These are phyloP conservation scores for Stichodactyla mertensii DNA, from an alignment of 64 coral and sea anemone species.

Conservation along the genomic window DNA sequence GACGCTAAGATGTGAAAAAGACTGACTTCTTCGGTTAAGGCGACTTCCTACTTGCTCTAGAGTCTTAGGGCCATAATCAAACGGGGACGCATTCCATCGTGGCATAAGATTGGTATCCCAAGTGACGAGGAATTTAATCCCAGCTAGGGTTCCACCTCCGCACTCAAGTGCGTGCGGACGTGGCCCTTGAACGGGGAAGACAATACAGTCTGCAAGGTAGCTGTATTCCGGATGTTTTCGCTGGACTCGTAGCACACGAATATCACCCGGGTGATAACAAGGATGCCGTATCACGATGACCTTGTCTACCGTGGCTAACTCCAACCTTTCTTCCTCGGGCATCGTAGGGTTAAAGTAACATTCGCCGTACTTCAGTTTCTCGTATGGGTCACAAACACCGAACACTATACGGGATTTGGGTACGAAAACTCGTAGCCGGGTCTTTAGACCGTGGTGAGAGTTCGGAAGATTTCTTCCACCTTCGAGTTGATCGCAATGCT, in stretches of 20 bases:
- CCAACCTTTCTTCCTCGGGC: conserved; percentile 8
- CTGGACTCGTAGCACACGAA: conserved; percentile 47
- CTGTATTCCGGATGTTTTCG: conserved; percentile 8
- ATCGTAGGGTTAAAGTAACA: conserved; percentile 71
- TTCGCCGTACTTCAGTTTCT: conserved; percentile 41
- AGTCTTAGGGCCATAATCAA: conserved; percentile 40
- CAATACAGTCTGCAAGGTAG: conserved; percentile 62
- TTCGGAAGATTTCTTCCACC: not conserved
- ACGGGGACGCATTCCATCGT: conserved; percentile 9
- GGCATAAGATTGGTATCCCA: conserved; percentile 70
- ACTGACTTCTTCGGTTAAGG: not conserved
- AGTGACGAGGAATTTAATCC: conserved; percentile 68
- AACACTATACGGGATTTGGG: conserved; percentile 69
- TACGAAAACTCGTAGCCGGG: conserved; percentile 53
- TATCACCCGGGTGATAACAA: conserved; percentile 68
- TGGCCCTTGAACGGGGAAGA: conserved; percentile 44
- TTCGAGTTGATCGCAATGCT: conserved; percentile 6
- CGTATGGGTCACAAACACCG: conserved; percentile 73
- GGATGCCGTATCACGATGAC: conserved; percentile 54
- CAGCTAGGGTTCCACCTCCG: conserved; percentile 31
- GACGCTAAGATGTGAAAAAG: not conserved
- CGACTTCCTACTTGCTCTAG: not conserved
- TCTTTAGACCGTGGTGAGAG: conserved; percentile 9
- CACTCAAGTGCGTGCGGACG: conserved; percentile 29
- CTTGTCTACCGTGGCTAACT: conserved; percentile 18